A percentile compares a stretch with the other conserved stretches of the same genome.
Conservation (phyloP, 2,888 invertebrate species). For the Listrodromus nycthemerus region DNA sequence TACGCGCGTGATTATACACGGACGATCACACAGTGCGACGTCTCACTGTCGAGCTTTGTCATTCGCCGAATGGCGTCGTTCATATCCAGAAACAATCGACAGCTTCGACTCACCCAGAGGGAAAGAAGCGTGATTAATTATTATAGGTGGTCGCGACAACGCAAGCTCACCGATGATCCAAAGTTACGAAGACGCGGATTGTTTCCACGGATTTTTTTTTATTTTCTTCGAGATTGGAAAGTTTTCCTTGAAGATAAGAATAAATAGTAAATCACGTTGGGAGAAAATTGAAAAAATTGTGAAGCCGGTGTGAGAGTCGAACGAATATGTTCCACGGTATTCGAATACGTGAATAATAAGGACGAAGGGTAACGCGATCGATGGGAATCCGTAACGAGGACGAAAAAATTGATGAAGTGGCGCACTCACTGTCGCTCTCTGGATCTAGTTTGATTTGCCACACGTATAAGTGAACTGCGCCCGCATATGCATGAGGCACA, state of each 20-base stretch:
- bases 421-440: neutral
- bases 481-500: slow-evolving; percentile 17
- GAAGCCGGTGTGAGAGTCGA: neutral
- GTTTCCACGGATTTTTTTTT: no score
- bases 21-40: neutral
- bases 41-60: neutral
- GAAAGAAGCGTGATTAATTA: neutral
- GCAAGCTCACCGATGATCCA: no score
- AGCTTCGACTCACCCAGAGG: neutral
- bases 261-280: neutral
- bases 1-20: neutral
- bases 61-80: neutral
- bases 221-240: no score
- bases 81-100: neutral
- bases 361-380: neutral
- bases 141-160: no score
- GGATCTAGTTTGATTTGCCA: neutral
- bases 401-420: neutral
- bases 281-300: neutral
- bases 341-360: neutral
- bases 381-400: slow-evolving; percentile 24
- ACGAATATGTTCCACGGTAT: neutral
- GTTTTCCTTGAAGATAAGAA: neutral
- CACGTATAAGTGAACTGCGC: neutral
- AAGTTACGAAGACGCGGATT: no score